A percentile compares a stretch with the other conserved stretches of the same genome.
Conservation (phyloP, 2,888 invertebrate genomes). For the Schizotus pectinicornis region DNA sequence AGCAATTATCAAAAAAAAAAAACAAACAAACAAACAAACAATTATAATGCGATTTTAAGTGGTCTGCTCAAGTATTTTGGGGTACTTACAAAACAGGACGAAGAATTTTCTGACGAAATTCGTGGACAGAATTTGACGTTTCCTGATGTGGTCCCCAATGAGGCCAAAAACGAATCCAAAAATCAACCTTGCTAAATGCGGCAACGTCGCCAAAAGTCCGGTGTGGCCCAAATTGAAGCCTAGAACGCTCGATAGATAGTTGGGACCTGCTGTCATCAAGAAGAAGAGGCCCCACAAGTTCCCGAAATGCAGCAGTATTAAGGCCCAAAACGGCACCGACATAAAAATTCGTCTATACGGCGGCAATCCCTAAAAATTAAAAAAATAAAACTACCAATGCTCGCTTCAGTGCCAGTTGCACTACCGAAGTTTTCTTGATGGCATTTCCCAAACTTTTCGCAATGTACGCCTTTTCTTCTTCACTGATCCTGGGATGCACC, state of each 20-base stretch:
- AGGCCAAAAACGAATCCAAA: conserved; percentile 75
- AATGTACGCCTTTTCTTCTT: conserved; percentile 61
- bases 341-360: conserved; percentile 68
- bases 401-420: neutral
- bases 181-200: conserved; percentile 72
- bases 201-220: conserved; percentile 72
- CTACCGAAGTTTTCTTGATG: conserved; percentile 7
- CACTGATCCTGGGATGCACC: conserved; percentile 62
- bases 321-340: conserved; percentile 73
- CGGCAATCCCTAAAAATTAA: conserved; percentile 65
- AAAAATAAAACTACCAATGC: too few relatives aligned
- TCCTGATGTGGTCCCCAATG: conserved; percentile 69
- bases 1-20: too few relatives aligned
- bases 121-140: conserved; percentile 57
- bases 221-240: conserved; percentile 75
- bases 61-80: neutral
- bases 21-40: too few relatives aligned
- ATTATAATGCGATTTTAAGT: too few relatives aligned
- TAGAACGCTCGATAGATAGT: conserved; percentile 74
- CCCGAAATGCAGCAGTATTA: conserved; percentile 73
- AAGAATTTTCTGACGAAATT: conserved; percentile 71
- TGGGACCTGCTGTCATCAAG: conserved; percentile 77
- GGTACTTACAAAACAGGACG: conserved; percentile 66
- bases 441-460: conserved; percentile 57
- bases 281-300: conserved; percentile 80